Percentiles rank a stretch among this genome's conserved stretches.
Conservation (phyloP, 2,113 vertebrate genomes). For the Odocoileus virginianus region DNA sequence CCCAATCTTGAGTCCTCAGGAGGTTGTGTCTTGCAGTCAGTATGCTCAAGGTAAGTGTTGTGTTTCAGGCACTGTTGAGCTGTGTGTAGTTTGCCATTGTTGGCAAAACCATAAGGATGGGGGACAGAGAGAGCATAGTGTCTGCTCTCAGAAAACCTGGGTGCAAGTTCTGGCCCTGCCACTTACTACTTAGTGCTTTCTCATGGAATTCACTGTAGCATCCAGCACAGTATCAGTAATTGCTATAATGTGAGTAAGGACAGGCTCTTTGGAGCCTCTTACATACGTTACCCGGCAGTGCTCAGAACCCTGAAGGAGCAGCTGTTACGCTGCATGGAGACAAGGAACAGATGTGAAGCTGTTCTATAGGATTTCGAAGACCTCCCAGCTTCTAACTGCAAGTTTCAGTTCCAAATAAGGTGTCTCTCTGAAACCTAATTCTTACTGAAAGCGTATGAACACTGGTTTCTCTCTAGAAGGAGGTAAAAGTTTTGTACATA, state of each 20-base stretch:
- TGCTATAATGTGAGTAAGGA: background rate
- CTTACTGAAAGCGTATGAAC: background rate
- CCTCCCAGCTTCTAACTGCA: background rate
- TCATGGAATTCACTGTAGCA: background rate
- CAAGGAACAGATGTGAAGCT: background rate
- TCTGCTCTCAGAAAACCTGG: background rate
- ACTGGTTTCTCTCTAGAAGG: background rate
- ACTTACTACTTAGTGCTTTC: background rate
- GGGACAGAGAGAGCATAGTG: background rate
- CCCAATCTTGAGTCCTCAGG: constrained; percentile 91
- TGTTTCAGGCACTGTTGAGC: background rate
- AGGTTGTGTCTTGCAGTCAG: constrained; percentile 93
- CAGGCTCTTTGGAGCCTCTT: background rate
- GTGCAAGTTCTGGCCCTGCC: background rate
- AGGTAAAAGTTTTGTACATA: background rate
- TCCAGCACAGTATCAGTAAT: background rate
- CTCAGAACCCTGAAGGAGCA: background rate
- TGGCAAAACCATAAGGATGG: background rate
- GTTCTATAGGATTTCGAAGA: background rate
- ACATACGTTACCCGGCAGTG: background rate
- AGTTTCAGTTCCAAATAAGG: background rate
- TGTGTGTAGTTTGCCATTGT: background rate
- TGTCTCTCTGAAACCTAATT: background rate
- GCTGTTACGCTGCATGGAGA: background rate
- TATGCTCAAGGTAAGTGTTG: constrained; percentile 92